Percentiles rank a stretch among this genome's conserved stretches.
phyloP scores from a whole-genome alignment of 2,797 vertebrate genomes.

The Tangara arthus region DNA sequence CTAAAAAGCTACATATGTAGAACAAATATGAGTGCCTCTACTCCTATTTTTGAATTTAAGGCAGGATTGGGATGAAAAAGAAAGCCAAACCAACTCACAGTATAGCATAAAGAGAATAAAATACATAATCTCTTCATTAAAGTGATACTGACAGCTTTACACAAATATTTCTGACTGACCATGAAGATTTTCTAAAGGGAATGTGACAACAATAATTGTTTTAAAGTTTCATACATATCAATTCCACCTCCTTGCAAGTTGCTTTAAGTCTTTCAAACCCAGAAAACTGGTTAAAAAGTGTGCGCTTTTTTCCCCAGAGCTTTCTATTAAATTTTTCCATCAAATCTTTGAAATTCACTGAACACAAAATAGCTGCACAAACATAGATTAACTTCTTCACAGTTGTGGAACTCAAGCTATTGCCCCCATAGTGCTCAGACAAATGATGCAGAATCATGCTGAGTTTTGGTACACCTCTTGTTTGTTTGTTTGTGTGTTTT shows the following conservation, averaged over 20 bases:
- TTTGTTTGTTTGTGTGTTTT: neutral
- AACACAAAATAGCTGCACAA: slow-evolving; percentile 19
- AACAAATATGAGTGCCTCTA: neutral
- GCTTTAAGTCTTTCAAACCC: slow-evolving; percentile 22
- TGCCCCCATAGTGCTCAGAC: neutral
- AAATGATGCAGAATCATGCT: neutral
- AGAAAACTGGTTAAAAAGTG: neutral
- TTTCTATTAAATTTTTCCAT: neutral
- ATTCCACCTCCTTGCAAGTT: slow-evolving; percentile 20
- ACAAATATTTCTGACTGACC: neutral
- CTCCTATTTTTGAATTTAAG: neutral
- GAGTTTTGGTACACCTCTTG: neutral
- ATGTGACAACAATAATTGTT: neutral
- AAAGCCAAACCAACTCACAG: neutral
- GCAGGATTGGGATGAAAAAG: slow-evolving; percentile 3
- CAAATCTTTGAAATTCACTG: neutral
- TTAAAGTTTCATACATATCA: slow-evolving; percentile 17
- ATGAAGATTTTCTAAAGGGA: slow-evolving; percentile 39
- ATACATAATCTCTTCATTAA: neutral
- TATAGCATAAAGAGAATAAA: slow-evolving; percentile 41
- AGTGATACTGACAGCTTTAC: slow-evolving; percentile 9
- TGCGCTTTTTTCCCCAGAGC: neutral
- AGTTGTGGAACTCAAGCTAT: neutral
- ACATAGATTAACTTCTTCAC: neutral
- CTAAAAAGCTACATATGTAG: neutral